phyloP scores from a whole-genome alignment of 2,888 invertebrate genomes.

The Drosophila lacicola region DNA sequence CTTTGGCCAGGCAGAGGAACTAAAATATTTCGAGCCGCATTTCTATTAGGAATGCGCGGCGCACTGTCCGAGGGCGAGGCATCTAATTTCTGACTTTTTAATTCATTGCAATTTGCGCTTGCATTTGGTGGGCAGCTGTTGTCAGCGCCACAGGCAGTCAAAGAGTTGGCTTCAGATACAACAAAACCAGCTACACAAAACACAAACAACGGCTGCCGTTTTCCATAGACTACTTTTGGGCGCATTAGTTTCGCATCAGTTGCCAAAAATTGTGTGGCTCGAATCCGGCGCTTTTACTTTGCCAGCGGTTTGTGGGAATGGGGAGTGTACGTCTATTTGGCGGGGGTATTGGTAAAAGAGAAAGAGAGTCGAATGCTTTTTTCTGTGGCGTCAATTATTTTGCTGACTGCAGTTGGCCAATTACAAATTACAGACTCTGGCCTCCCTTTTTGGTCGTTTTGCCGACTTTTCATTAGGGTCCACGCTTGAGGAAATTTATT shows the following conservation, averaged over 20 bases:
- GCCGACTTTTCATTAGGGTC: slow-evolving; percentile 39
- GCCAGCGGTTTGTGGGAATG: slow-evolving; percentile 42
- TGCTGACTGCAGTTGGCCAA: slow-evolving; percentile 60
- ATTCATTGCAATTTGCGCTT: slow-evolving; percentile 75
- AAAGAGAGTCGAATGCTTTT: slow-evolving; percentile 3
- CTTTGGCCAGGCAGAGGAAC: slow-evolving; percentile 41
- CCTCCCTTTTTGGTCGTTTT: background rate
- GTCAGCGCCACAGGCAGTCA: slow-evolving; percentile 27
- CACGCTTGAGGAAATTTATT: slow-evolving; percentile 56
- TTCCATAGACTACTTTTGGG: slow-evolving; percentile 56
- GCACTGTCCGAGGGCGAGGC: slow-evolving; percentile 20
- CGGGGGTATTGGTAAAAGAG: slow-evolving; percentile 1
- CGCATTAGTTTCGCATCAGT: slow-evolving; percentile 76
- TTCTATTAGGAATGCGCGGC: slow-evolving; percentile 34
- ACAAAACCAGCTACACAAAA: slow-evolving; percentile 19
- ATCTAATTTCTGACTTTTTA: slow-evolving; percentile 44
- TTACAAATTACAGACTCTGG: slow-evolving; percentile 69
- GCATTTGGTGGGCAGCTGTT: slow-evolving; percentile 45
- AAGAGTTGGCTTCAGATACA: slow-evolving; percentile 45
- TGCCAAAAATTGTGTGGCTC: slow-evolving; percentile 62
- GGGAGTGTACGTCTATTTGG: slow-evolving; percentile 3
- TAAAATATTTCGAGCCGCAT: slow-evolving; percentile 46
- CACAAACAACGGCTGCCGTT: slow-evolving; percentile 35
- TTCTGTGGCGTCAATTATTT: slow-evolving; percentile 68
- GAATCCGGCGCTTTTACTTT: slow-evolving; percentile 56